Evolutionary conservation across 1,140 invertebrate species (phyloP), one percentile per base, ranked within the genome.

Genomic region (Drosophila bipectinata): DNA sequence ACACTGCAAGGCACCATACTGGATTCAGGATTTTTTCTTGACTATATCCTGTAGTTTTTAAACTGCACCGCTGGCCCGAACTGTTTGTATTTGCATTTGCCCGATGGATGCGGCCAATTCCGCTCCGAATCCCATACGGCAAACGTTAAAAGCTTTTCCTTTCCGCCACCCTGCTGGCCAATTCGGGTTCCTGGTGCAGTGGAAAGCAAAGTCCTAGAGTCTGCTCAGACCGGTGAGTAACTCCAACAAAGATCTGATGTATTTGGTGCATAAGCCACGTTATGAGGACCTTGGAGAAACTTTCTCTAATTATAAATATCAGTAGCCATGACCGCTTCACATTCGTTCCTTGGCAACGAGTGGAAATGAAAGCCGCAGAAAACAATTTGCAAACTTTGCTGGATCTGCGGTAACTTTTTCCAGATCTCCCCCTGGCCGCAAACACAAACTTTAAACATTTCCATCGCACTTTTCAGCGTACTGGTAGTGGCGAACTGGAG

Each of bases 321-420:
- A 49, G 66, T 69, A 69, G 51, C 66, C 66, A 69, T 69, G 66
- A 32, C 66, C 66, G 18, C 15, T 54, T 55, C 59, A 18, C 60
- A 74, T 56, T 55, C 51, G 44, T 55, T 55, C 45, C 47, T 53
- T 30, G 72, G 49, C 61, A 41, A 41, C 44, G 72, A 75, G 72
- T 60, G 67, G 51, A 7, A 67, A 67, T 57, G 41, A 45, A 58
- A 75, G 61, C 61, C 72, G 62, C 72, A 75, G 72, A 75, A 76
- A 76, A 68, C 72, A 76, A 76, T 76, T 76, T 76, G 44, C 53
- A 55, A 76, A 76, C 73, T 75, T 75, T 55, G 34, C 48, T 32
- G 61, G 71, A 74, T 74, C 72, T 74, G 72, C 71, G 53, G 71
- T 74, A 61, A 49, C 54, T 48, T 55, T 63, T 28, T 32, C 57